These are phyloP conservation scores for Blastobasis lacticolella DNA, from an alignment of 2,888 invertebrate genomes.

Conservation along the genomic window DNA sequence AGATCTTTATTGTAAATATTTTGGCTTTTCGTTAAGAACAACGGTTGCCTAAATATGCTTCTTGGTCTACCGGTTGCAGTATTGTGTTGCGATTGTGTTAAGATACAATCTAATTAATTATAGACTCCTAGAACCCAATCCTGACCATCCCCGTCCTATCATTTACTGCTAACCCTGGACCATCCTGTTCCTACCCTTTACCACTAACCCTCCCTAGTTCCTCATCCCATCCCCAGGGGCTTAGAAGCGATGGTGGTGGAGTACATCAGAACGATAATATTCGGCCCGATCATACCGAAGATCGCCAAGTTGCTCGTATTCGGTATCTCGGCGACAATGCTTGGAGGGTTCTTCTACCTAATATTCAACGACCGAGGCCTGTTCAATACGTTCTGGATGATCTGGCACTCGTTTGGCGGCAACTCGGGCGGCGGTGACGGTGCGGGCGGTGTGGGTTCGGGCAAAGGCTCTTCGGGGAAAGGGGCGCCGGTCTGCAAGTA, in stretches of 20 bases:
- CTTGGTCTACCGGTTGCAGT: too few species aligned
- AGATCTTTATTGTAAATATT: too few species aligned
- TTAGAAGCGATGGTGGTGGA: conserved; percentile 86
- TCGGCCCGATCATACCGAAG: conserved; percentile 82
- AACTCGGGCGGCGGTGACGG: neutral
- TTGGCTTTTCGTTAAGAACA: too few species aligned
- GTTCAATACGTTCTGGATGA: conserved; percentile 77
- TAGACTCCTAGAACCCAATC: too few species aligned
- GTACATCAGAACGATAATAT: conserved; percentile 81
- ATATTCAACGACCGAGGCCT: conserved; percentile 87
- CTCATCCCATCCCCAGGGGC: conserved; percentile 75
- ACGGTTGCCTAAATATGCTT: too few species aligned
- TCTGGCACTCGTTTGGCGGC: conserved; percentile 69
- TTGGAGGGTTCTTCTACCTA: conserved; percentile 85
- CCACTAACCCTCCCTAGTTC: neutral
- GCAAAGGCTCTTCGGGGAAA: too few species aligned
- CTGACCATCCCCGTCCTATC: conserved; percentile 1
- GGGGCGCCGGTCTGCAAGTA: too few species aligned
- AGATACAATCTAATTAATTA: too few species aligned
- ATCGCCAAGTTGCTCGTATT: conserved; percentile 77
- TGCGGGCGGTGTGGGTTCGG: neutral
- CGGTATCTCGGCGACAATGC: conserved; percentile 75
- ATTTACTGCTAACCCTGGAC: conserved; percentile 8
- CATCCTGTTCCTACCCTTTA: too few species aligned
- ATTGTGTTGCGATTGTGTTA: too few species aligned